Evolutionary conservation across 2,888 invertebrate genomes (phyloP).

Genomic region (Orgyia antiqua): DNA sequence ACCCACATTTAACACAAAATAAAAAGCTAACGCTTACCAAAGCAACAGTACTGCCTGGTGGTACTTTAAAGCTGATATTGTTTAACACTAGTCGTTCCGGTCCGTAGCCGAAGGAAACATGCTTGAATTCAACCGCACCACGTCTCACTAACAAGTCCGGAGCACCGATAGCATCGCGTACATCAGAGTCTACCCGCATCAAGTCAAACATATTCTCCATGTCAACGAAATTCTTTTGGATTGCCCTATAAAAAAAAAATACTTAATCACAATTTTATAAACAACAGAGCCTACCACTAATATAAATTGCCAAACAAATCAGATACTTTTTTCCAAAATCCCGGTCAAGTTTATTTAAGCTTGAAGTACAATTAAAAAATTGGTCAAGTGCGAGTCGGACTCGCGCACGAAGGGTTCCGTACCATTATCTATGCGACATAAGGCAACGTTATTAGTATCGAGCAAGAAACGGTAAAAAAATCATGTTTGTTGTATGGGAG

Average conservation of each 20-base stretch:
- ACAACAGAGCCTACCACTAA: too few species aligned
- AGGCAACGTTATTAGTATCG: too few species aligned
- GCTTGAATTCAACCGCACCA: conserved; percentile 90
- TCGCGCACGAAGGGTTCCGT: too few species aligned
- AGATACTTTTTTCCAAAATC: not conserved
- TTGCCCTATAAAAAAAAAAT: conserved; percentile 80
- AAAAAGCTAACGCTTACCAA: conserved; percentile 74
- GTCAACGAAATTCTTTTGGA: conserved; percentile 98
- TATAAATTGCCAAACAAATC: not conserved
- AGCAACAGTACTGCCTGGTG: conserved; percentile 91
- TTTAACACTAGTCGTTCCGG: conserved; percentile 87
- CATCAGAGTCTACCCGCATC: conserved; percentile 91
- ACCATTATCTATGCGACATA: too few species aligned
- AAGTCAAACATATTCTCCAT: conserved; percentile 99
- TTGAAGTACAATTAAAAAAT: too few species aligned
- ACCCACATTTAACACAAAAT: too few species aligned
- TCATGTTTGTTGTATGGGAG: too few species aligned
- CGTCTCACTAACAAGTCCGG: conserved; percentile 81
- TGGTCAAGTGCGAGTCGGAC: too few species aligned
- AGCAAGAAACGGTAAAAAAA: too few species aligned
- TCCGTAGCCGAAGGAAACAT: conserved; percentile 93
- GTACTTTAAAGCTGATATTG: conserved; percentile 87
- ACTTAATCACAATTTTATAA: not conserved
- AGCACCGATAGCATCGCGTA: conserved; percentile 90
- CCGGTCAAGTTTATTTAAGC: not conserved